Evolutionary conservation across 2,113 vertebrate species (phyloP), one percentile per base, ranked within the genome.

Genomic region (Silurus glanis): DNA sequence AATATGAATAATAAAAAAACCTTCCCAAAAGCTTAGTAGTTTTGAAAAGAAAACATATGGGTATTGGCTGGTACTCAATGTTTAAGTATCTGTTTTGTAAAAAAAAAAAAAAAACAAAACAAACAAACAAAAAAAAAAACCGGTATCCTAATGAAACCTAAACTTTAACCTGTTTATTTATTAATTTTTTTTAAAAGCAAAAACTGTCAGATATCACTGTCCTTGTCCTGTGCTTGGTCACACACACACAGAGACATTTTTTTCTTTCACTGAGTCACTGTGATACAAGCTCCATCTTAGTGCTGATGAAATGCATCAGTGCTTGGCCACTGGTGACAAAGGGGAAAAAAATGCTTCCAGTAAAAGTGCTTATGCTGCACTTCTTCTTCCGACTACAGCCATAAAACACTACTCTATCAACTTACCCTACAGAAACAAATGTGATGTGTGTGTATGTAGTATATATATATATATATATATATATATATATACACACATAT

Each of bases 401-500:
- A 85, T 88, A 88, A 88, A 89, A 85, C 85, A 86, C 83, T 84
- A 87, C 87, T 90, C 74, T 83, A 88, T 90, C 89, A 90, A 83
- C 84, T 66, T 61, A 88, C 69, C n/a, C 53, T 78, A 84, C 86
- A 86, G 83, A 80, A 84, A 78, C 19, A 75, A 62, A 12, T 64
- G 49, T 25, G 59, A 37, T 74, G 37, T 76, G 47, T 53, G 37
- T 53, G 45, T 75, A 47, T 53, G 80, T 66, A 37, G 62, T 51
- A 56, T 56, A 71, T 78, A 19, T 55, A 51, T 76, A 62, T 69
- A 83, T 75, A 83, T 87, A 45, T 58, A 64, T 71, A 51, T 81
- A 51, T 12, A 37, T 37, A 37, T 2, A 37, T 37, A 37, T 37
- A 37, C 2, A 37, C 2, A 37, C 2, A 37, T 37, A 37, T 37